phyloP scores from a whole-genome alignment of 2,888 invertebrate species.

The Protophormia terraenovae region DNA sequence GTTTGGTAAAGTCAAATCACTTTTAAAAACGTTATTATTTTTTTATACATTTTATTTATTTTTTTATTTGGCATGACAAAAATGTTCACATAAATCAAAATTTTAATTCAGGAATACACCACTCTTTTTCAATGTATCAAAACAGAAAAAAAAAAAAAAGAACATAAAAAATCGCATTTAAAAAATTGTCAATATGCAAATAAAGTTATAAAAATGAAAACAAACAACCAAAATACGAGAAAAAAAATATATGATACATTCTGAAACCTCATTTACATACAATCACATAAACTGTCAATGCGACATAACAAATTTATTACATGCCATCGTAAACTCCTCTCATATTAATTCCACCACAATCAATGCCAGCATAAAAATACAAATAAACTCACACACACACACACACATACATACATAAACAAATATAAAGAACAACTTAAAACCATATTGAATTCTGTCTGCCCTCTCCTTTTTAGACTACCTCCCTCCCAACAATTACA shows the following conservation, averaged over 20 bases:
- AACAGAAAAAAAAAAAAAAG: neutral
- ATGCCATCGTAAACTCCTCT: conserved; percentile 65
- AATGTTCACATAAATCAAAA: conserved; percentile 22
- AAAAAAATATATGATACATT: conserved; percentile 48
- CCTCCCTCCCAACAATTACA: neutral
- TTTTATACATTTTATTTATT: neutral
- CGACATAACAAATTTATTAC: conserved; percentile 70
- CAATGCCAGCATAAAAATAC: conserved; percentile 58
- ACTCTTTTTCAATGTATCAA: neutral
- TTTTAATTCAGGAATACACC: conserved; percentile 4
- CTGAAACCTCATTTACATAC: conserved; percentile 67
- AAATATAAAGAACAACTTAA: neutral
- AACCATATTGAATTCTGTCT: conserved; percentile 29
- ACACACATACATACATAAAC: neutral
- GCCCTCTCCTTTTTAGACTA: neutral
- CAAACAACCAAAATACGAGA: conserved; percentile 31
- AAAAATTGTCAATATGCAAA: conserved; percentile 62
- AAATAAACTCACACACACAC: neutral
- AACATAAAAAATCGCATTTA: conserved; percentile 30
- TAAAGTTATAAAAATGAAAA: conserved; percentile 49
- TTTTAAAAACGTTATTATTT: neutral
- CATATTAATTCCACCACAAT: conserved; percentile 67
- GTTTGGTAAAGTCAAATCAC: conserved; percentile 16
- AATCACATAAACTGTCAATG: conserved; percentile 70
- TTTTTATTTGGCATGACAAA: conserved; percentile 11